Evolutionary conservation across 1,140 invertebrate species (phyloP).

Genomic region (Bombus sibiricus): DNA sequence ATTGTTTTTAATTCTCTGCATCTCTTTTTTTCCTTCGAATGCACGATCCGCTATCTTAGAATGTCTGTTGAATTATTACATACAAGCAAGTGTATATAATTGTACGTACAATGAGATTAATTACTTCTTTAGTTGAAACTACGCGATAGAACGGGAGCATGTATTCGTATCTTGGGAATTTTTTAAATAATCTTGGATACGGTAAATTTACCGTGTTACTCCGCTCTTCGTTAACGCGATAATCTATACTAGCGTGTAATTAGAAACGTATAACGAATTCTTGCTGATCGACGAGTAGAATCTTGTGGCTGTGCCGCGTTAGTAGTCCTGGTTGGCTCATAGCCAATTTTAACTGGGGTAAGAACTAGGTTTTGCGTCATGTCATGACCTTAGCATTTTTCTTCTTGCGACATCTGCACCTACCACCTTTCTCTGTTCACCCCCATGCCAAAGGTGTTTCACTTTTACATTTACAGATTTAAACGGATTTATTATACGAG

Average conservation of each 20-base stretch:
- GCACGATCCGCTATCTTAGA: neutral
- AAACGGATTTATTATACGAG: neutral
- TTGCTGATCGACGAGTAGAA: slow-evolving; percentile 31
- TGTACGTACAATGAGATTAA: neutral
- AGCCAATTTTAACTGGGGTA: slow-evolving; percentile 70
- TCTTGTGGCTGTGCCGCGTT: slow-evolving; percentile 34
- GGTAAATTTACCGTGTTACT: neutral
- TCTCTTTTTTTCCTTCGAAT: neutral
- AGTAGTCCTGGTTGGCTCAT: slow-evolving; percentile 58
- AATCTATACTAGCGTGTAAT: slow-evolving; percentile 22
- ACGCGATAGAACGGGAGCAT: neutral
- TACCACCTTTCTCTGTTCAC: slow-evolving; percentile 37
- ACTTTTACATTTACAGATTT: neutral
- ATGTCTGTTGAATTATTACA: neutral
- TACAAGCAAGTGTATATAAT: neutral
- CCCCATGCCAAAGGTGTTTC: neutral
- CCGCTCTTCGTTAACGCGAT: neutral
- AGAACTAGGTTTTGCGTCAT: slow-evolving; percentile 62
- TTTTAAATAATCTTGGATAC: too few species aligned
- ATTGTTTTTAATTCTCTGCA: too few species aligned
- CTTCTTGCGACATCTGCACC: slow-evolving; percentile 55
- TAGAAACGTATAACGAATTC: slow-evolving; percentile 45
- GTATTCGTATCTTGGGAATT: neutral
- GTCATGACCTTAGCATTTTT: slow-evolving; percentile 58
- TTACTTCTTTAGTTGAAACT: neutral